phyloP scores from a whole-genome alignment of 2,888 invertebrate species.

The Amphipyra tragopoginis region DNA sequence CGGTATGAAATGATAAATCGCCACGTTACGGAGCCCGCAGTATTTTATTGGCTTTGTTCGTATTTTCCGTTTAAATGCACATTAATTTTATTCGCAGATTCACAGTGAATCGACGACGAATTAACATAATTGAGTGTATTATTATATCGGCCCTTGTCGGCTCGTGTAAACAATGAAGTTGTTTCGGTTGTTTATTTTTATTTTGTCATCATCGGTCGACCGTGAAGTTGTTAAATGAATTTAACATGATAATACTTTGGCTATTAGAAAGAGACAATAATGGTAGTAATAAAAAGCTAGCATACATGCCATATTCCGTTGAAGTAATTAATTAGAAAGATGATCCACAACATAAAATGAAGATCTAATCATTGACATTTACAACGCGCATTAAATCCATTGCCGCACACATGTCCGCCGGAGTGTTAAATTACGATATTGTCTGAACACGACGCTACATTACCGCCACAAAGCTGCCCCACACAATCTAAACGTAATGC shows the following conservation, averaged over 20 bases:
- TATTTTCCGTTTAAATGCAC: conserved; percentile 86
- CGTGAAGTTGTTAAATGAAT: conserved; percentile 40
- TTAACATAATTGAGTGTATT: conserved; percentile 86
- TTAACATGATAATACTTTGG: conserved; percentile 22
- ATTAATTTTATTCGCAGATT: conserved; percentile 88
- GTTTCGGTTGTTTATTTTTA: conserved; percentile 65
- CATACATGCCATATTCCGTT: conserved; percentile 13
- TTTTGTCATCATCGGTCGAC: conserved; percentile 48
- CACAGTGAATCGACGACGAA: conserved; percentile 83
- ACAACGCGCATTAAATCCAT: conserved; percentile 33
- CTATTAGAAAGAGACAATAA: conserved; percentile 13
- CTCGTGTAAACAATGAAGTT: conserved; percentile 65
- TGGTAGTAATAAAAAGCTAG: conserved; percentile 4
- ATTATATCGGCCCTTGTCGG: conserved; percentile 76
- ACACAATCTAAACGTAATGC: conserved; percentile 47
- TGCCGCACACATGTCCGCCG: conserved; percentile 16
- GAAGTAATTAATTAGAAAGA: conserved; percentile 31
- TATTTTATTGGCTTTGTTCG: conserved; percentile 84
- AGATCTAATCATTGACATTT: conserved; percentile 44
- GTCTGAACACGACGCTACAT: conserved; percentile 59
- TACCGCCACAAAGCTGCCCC: conserved; percentile 59
- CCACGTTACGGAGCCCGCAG: conserved; percentile 75
- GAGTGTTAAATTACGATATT: conserved; percentile 64
- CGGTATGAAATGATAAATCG: conserved; percentile 85
- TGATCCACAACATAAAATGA: conserved; percentile 31